These are phyloP conservation scores for Notospermus geniculatus DNA, from an alignment of 1,140 invertebrate species.

Conservation along the genomic window DNA sequence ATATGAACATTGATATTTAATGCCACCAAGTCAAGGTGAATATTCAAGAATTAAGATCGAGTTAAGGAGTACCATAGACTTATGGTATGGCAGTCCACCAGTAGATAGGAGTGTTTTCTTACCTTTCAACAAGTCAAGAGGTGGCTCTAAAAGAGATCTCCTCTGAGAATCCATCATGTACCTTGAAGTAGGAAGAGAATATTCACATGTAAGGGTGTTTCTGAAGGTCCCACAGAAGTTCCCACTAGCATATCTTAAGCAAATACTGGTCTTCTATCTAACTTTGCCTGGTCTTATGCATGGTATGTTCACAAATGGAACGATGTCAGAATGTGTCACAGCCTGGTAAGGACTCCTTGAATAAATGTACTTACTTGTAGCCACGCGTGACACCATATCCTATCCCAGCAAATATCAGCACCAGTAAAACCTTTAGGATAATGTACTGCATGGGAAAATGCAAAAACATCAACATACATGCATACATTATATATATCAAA, in stretches of 20 bases:
- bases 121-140: slow-evolving; percentile 58
- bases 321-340: background rate
- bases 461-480: background rate
- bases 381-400: slow-evolving; percentile 61
- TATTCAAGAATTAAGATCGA: too few species aligned
- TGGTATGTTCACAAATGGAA: too few species aligned
- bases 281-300: too few species aligned
- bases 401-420: slow-evolving; percentile 62
- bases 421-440: slow-evolving; percentile 62
- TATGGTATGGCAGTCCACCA: background rate
- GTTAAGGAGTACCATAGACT: too few species aligned
- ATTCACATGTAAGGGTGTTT: too few species aligned
- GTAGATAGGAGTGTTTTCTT: slow-evolving; percentile 9
- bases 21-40: too few species aligned
- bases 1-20: too few species aligned
- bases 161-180: slow-evolving; percentile 61
- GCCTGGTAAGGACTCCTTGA: background rate
- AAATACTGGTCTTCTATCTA: too few species aligned
- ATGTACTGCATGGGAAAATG: slow-evolving; percentile 13
- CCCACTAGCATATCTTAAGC: too few species aligned
- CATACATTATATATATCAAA: background rate
- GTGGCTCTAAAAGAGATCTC: slow-evolving; percentile 60
- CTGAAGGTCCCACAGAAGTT: too few species aligned
- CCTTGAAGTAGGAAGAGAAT: slow-evolving; percentile 58
- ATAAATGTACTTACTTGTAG: slow-evolving; percentile 53